phyloP scores from a whole-genome alignment of 2,888 invertebrate species.

The Digitonthophagus gazella region DNA sequence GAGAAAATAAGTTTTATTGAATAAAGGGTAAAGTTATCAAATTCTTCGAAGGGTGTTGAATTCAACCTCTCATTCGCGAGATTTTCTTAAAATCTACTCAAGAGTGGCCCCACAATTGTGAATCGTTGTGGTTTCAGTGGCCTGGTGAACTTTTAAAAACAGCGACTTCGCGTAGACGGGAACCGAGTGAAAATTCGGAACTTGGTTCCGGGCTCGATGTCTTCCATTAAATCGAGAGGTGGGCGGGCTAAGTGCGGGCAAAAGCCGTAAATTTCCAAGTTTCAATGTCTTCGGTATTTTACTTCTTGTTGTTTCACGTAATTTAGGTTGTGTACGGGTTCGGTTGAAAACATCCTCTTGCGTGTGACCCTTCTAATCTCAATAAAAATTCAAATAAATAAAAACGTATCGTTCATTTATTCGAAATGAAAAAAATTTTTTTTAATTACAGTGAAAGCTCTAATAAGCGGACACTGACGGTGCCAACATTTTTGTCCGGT shows the following conservation, averaged over 20 bases:
- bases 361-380: too few species aligned
- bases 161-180: background rate
- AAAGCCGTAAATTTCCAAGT: background rate
- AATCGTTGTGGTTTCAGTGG: background rate
- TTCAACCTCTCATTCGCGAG: background rate
- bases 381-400: too few species aligned
- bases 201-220: background rate
- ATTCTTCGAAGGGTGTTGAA: too few species aligned
- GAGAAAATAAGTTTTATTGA: background rate
- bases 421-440: too few species aligned
- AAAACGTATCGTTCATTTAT: too few species aligned
- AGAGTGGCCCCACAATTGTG: background rate
- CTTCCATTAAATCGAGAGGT: background rate
- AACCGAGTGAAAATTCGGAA: background rate
- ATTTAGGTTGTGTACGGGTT: background rate
- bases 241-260: background rate
- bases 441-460: too few species aligned
- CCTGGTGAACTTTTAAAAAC: background rate
- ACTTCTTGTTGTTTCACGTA: background rate
- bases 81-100: background rate
- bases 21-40: background rate
- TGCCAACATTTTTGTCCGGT: too few species aligned
- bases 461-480: too few species aligned
- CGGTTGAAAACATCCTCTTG: background rate
- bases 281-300: background rate